Conservation (phyloP, 1,140 invertebrate species). For the Rhyacophila brunnea region DNA sequence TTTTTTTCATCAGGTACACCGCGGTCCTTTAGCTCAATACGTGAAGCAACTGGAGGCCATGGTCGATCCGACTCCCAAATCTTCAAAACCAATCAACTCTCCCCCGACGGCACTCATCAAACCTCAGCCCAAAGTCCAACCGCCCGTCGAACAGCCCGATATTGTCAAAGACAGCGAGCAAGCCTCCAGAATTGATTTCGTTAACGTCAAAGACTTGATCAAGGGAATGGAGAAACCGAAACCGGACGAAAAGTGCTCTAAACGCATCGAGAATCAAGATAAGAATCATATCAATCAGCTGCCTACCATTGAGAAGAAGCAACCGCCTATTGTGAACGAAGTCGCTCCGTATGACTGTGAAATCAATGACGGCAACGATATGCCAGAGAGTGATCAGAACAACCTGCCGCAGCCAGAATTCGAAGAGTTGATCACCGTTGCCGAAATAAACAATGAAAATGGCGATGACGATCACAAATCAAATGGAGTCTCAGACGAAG, state of each 20-base stretch:
- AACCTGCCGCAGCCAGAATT: background rate
- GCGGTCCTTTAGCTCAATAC: constrained; percentile 47
- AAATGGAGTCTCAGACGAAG: constrained; percentile 21
- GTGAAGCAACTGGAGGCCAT: constrained; percentile 46
- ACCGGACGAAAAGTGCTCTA: constrained; percentile 42
- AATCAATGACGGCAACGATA: constrained; percentile 24
- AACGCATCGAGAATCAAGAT: constrained; percentile 45
- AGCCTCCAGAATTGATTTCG: constrained; percentile 50
- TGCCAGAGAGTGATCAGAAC: constrained; percentile 28
- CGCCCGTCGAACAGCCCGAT: constrained; percentile 34
- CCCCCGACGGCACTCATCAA: constrained; percentile 39
- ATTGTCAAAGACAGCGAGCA: constrained; percentile 40
- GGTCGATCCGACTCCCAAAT: constrained; percentile 43
- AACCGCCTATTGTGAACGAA: constrained; percentile 1
- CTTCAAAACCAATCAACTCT: constrained; percentile 39
- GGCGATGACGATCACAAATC: constrained; percentile 32
- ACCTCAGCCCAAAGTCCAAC: constrained; percentile 38
- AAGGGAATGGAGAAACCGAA: constrained; percentile 51
- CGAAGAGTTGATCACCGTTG: constrained; percentile 6
- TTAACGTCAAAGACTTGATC: constrained; percentile 53
- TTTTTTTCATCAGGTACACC: constrained; percentile 42
- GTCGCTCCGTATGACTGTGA: constrained; percentile 11
- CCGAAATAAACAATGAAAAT: constrained; percentile 33
- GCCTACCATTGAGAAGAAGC: constrained; percentile 41
- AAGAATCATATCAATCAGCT: constrained; percentile 16